Percentiles rank a stretch among this genome's conserved stretches.
Evolutionary conservation across 1,140 invertebrate species (phyloP).

Genomic region (Drosophila lacertosa): DNA sequence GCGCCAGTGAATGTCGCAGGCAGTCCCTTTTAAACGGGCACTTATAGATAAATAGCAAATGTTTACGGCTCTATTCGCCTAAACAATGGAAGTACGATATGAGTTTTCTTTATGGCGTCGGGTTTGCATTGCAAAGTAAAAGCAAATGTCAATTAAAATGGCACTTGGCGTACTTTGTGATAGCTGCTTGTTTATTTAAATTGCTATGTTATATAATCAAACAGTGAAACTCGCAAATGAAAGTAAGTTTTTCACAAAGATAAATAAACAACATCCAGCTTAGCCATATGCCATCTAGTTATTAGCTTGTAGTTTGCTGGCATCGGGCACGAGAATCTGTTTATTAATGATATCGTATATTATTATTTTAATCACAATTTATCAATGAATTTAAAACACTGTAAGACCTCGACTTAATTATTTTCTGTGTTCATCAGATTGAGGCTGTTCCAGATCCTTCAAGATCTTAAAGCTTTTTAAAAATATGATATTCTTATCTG

Average conservation of each 20-base stretch:
- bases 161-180: conserved; percentile 3
- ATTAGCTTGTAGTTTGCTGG: conserved; percentile 1
- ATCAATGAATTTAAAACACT: too few species aligned
- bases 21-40: conserved; percentile 21
- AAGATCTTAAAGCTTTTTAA: too few species aligned
- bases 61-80: conserved; percentile 21
- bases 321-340: too few species aligned
- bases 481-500: too few species aligned
- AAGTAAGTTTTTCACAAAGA: conserved; percentile 6
- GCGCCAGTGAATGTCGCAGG: background rate
- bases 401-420: too few species aligned
- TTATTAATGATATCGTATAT: too few species aligned
- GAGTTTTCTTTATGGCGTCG: conserved; percentile 15
- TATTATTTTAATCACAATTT: too few species aligned
- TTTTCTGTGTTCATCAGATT: background rate
- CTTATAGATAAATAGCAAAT: conserved; percentile 29
- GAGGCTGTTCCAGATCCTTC: too few species aligned
- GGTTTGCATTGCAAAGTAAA: conserved; percentile 26
- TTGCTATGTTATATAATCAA: background rate
- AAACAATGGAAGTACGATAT: conserved; percentile 7
- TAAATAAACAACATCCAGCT: background rate
- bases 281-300: background rate
- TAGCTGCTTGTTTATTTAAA: conserved; percentile 9
- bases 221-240: background rate
- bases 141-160: conserved; percentile 31